A percentile compares a stretch with the other conserved stretches of the same genome.
These are phyloP conservation scores for Acipenser ruthenus DNA, from an alignment of 2,797 vertebrate genomes.

Conservation along the genomic window DNA sequence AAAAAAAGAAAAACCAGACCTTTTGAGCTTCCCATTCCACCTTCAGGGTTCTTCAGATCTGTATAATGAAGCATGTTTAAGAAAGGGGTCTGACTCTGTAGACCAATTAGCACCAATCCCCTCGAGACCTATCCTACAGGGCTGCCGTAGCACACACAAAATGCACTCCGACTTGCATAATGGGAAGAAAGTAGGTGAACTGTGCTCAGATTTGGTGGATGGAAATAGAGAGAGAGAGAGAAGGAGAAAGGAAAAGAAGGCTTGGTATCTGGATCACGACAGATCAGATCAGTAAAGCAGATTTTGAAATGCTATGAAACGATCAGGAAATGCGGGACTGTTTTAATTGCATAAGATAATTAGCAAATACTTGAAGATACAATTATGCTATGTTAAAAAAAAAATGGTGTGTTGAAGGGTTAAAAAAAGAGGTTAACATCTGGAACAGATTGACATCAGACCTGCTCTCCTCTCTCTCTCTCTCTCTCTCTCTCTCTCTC, in stretches of 20 bases:
- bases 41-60: too few species aligned
- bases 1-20: too few species aligned
- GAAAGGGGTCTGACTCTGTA: neutral
- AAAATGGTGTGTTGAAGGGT: neutral
- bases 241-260: conserved; percentile 3
- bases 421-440: neutral
- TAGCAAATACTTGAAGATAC: too few species aligned
- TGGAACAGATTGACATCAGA: conserved; percentile 23
- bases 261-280: too few species aligned
- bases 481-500: conserved; percentile 26
- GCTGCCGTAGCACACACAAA: neutral
- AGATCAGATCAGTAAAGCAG: too few species aligned
- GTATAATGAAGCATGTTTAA: too few species aligned
- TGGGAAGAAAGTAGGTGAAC: conserved; percentile 15
- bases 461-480: conserved; percentile 29
- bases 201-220: conserved; percentile 17
- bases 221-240: conserved; percentile 7
- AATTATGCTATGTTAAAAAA: neutral
- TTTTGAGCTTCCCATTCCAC: too few species aligned
- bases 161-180: neutral
- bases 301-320: too few species aligned
- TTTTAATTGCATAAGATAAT: too few species aligned
- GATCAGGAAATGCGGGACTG: too few species aligned
- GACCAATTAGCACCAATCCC: conserved; percentile 12
- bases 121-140: neutral